Base-by-base conservation (phyloP, 2,113 vertebrate species). In the Aix galericulata region DNA sequence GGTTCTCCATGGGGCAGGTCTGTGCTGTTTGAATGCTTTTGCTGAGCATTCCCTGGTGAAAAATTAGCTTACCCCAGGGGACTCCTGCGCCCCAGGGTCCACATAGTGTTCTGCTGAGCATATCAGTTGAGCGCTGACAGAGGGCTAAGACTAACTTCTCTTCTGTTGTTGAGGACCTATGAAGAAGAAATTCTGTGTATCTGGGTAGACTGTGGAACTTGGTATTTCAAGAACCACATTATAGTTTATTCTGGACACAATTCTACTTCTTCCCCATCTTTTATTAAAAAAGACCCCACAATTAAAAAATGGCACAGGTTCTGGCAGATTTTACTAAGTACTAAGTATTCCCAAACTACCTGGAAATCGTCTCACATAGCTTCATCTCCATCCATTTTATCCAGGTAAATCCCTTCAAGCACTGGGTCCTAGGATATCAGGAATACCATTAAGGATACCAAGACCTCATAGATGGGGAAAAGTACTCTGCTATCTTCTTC, bases 21-120 rank as follows among this genome's bases (percentile, higher is more conserved):
- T 94, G 89, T 76, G 55, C 55, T 89, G 87, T 97, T 95, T 94
- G 71, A 96, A 94, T 95, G 68, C 53, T 69, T 94, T 55, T 76
- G 78, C 71, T 89, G 74, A 92, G 48, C 20, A 82, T 93, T 92
- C 77, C 40, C 20, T 91, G 74, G 38, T 8, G 88, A 69, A 95
- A 94, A 96, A 94, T 94, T 94, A 40, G 50, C 81, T 93, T 89
- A 62, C 74, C 78, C 22, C 63, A 66, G 78, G 93, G 74, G n/a
- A 89, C n/a, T 87, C 18, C 40, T 69, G 53, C 0, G 26, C 81
- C 87, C 0, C 50, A 85, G 89, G 93, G 67, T 79, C 36, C 0
- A 0, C 40, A 58, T 46, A 83, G 36, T 0, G 3, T 87, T 92
- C 73, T 89, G 53, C 58, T 89, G 48, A 75, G 55, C 27, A 69